These are phyloP conservation scores for Trogon melanurus DNA, from an alignment of 2,113 vertebrate genomes.

Conservation along the genomic window DNA sequence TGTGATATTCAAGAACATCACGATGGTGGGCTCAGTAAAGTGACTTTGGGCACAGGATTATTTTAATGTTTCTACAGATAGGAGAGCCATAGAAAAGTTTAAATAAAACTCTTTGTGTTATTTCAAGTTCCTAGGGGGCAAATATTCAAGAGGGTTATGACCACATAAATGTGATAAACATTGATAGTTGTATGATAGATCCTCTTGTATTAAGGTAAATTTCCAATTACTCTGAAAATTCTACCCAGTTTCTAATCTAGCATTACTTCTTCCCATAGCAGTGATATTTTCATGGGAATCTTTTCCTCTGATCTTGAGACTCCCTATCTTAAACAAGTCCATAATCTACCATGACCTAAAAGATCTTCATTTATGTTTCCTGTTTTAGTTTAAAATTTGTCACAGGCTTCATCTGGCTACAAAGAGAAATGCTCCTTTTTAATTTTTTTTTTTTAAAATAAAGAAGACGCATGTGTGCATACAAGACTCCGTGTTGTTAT, in stretches of 20 bases:
- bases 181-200: not conserved
- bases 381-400: not conserved
- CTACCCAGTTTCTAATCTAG: not conserved
- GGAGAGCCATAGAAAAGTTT: not conserved
- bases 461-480: too few species aligned
- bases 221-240: not conserved
- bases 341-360: not conserved
- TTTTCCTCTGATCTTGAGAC: not conserved
- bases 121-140: not conserved
- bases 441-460: not conserved
- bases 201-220: not conserved
- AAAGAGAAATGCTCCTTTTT: not conserved
- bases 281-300: not conserved
- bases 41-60: not conserved
- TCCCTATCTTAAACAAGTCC: not conserved
- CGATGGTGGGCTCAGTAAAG: not conserved
- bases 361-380: not conserved
- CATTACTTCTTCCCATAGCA: not conserved
- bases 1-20: not conserved
- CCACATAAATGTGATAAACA: not conserved
- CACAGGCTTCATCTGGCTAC: not conserved
- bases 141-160: not conserved
- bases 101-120: not conserved
- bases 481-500: accelerated
- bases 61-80: not conserved